Evolutionary conservation across 2,113 vertebrate genomes (phyloP), one percentile per base, ranked within the genome.

Genomic region (Rhea americana): DNA sequence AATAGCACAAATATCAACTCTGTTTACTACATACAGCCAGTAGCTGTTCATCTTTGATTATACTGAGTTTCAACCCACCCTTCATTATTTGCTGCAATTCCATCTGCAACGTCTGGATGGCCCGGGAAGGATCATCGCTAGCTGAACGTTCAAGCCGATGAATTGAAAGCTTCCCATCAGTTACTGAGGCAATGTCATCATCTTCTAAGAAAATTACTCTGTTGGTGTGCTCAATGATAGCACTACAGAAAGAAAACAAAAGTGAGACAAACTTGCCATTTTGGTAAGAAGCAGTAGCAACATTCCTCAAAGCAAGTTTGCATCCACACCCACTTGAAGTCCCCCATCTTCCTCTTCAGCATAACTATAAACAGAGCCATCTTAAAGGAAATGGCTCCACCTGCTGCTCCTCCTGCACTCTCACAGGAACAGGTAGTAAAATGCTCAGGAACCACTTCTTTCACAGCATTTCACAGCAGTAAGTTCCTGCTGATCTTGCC

Each of bases 21-120:
- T 48, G 45, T 56, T 12, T 39, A 43, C 68, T 65, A 56, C 43
- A 62, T 15, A 48, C 28, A 56, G 25, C 22, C 18, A 62, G 26
- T 56, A 79, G 62, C 13, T 28, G 12, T 21, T 25, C 25, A 41
- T 45, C 45, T 71, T 47, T 50, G 35, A 41, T 63, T 25, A 74
- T 17, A 8, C 11, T 58, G 2, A 0, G 17, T 72, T 87, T 82
- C 63, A 75, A 78, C 97, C 76, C 84, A 98, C 99, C 99, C 98
- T 99, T 99, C 99, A 99, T 99, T 96, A 99, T 99, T 93, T 99
- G 98, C 91, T 99, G 99, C 82, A 99, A 58, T 95, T 99, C 99
- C 98, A 99, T 99, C 97, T 99, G 98, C 85, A 99, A 96, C 61
- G 99, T 99, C 95, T 99, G 98, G 90, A 99, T 99, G 55, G 98